phyloP scores from a whole-genome alignment of 1,140 invertebrate genomes.

The Anagrus nilaparvatae region DNA sequence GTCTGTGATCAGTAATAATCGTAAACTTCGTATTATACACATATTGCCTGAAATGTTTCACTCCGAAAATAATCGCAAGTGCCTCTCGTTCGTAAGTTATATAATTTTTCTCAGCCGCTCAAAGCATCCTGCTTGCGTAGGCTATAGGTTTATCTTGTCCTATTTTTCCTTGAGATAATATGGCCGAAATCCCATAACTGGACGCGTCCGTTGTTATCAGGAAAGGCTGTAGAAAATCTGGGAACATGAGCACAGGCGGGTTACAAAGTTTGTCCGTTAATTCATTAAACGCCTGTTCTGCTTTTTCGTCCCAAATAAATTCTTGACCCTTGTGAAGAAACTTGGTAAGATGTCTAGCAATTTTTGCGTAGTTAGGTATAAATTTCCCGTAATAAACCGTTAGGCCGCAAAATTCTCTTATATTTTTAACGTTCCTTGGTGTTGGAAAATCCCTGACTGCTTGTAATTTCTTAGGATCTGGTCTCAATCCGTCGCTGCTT shows the following conservation, averaged over 20 bases:
- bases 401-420: conserved; percentile 27
- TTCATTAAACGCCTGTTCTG: conserved; percentile 37
- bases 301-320: conserved; percentile 14
- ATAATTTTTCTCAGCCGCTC: conserved; percentile 35
- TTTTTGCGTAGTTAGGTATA: conserved; percentile 16
- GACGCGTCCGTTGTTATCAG: conserved; percentile 24
- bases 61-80: conserved; percentile 38
- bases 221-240: conserved; percentile 7
- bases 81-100: conserved; percentile 41
- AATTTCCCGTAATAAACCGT: conserved; percentile 22
- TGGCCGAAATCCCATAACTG: conserved; percentile 23
- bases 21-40: conserved; percentile 1
- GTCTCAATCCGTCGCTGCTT: too few relatives aligned
- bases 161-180: conserved; percentile 22
- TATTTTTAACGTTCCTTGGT: conserved; percentile 20
- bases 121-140: conserved; percentile 36
- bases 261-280: conserved; percentile 25
- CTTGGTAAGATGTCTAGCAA: conserved; percentile 15
- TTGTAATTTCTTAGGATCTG: too few relatives aligned
- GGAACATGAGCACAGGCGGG: conserved; percentile 19
- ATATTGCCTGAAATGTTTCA: conserved; percentile 24
- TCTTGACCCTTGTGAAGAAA: conserved; percentile 2
- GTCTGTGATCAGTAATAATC: conserved; percentile 20
- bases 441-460: too few relatives aligned
- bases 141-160: conserved; percentile 24